Evolutionary conservation across 1,140 invertebrate genomes (phyloP), one percentile per base, ranked within the genome.

Genomic region (Mesaphorura yosii): DNA sequence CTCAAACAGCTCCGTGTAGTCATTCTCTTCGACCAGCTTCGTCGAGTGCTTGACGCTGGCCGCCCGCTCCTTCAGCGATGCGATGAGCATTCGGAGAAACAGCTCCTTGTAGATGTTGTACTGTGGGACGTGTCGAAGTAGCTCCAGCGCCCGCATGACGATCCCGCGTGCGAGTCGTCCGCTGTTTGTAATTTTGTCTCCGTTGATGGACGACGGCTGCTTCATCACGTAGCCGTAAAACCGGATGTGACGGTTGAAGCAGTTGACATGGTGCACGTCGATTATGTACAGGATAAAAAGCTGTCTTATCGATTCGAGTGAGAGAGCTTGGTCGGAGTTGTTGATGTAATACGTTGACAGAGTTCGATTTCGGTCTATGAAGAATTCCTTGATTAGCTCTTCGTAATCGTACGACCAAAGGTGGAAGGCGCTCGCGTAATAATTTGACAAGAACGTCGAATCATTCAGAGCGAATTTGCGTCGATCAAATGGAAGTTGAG

Each of bases 211-310:
- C 44, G 7, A 23, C 10, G 44, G 44, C 20, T 27, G 7, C 44
- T 46, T 46, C 44, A 46, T 46, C 15, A 46, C 29, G 44, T 25
- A 46, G 6, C 44, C 44, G 20, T 46, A 46, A 20, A 46, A 46
- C 29, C 44, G 17, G 7, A 46, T 7, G 23, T 46, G 44, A 7
- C 44, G 44, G 20, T 46, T 46, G 44, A 46, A 46, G 44, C 44
- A 46, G 25, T 46, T 46, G 44, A 46, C 44, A 27, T 46, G 44
- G 19, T 46, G 44, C 12, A 46, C 44, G 29, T 46, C 44, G 4
- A 46, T 28, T 5, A 27, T 20, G 25, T 27, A 46, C 10, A 46
- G 23, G 10, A 46, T 46, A 20, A 46, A 26, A 10, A 46, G 44
- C 10, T 46, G 44, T 10, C 44, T 23, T 4, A 46, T 23, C 23